Conservation (phyloP, 2,888 invertebrate genomes). For the Ectropis crepuscularia region DNA sequence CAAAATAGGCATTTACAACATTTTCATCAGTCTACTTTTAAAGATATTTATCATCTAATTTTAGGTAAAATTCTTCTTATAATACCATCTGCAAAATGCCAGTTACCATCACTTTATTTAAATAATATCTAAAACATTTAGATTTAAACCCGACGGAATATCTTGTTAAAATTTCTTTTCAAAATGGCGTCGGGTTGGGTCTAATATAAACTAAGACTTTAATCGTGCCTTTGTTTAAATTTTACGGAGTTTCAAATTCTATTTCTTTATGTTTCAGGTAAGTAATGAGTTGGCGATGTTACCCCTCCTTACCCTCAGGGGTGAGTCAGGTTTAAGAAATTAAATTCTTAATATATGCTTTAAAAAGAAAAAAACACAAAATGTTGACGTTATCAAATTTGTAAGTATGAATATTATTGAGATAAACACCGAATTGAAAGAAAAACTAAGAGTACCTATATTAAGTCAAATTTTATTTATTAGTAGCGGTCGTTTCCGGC, state of each 20-base stretch:
- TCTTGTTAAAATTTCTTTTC: not conserved
- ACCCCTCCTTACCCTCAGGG: constrained; percentile 5
- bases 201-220: not conserved
- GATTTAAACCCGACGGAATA: no score
- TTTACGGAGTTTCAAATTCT: constrained; percentile 46
- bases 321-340: not conserved
- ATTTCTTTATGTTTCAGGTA: constrained; percentile 61
- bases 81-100: not conserved
- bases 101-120: not conserved
- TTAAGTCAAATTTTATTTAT: no score
- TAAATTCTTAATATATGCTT: no score
- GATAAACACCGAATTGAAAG: no score
- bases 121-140: not conserved
- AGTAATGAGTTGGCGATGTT: constrained; percentile 44
- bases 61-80: not conserved
- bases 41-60: no score
- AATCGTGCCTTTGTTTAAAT: constrained; percentile 48
- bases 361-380: no score
- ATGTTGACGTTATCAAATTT: no score
- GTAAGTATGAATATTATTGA: no score
- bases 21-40: no score
- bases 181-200: not conserved
- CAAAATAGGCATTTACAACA: no score
- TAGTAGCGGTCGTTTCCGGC: no score
- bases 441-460: no score